A percentile compares a stretch with the other conserved stretches of the same genome.
phyloP scores from a whole-genome alignment of 2,113 vertebrate species.

The crab-eating macaque (Macaca fascicularis) region T2T-MFA8v1.1 NC_088387.1:112008501-112009000 shows the following conservation, averaged over 20 bases:
- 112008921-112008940: background rate
- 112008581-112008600: no score
- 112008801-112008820: background rate
- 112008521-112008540: no score
- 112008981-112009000: background rate
- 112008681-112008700: background rate
- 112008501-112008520: no score
- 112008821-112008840: background rate
- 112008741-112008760: rapidly evolving
- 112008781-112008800: background rate
- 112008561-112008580: no score
- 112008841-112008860: background rate
- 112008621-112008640: no score
- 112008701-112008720: background rate
- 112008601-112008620: no score
- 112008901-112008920: background rate
- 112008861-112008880: background rate
- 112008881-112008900: background rate
- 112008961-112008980: background rate
- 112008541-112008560: no score
- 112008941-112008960: background rate
- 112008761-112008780: background rate
- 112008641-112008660: no score
- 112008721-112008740: background rate
- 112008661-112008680: background rate